Base-by-base conservation (phyloP, 2,888 invertebrate genomes). In the Anthrax anthrax region DNA sequence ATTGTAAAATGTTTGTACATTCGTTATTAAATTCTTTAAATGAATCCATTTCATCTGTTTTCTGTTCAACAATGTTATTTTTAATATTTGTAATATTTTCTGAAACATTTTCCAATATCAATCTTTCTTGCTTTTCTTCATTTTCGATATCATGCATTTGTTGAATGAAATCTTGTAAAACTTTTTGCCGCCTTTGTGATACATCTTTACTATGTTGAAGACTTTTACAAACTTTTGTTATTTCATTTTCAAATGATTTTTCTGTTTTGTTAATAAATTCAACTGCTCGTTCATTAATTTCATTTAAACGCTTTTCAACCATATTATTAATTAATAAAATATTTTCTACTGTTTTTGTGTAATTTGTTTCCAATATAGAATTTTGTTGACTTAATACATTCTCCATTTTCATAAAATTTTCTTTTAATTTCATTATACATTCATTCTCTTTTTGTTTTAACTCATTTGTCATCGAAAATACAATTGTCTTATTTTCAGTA, bases 121-220 rank as follows among this genome's bases (percentile, higher is more conserved):
- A 59, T 0, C 52, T 51, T 1, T 60, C 61, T 1, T 60, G 58
- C 34, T 63, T 61, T 1, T 61, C 56, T 12, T 56, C 55, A 4
- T 65, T 55, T n/a, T 71, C 59, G 4, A 69, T 54, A 45, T 68
- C 60, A 42, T 71, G 66, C 47, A 73, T 54, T 9, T 62, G 63
- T 1, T 54, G 58, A 43, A 73, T 65, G 55, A 54, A 54, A 32
- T 55, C 51, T 9, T 53, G 52, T 17, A 58, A 42, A 17, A 56
- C 39, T 4, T 49, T 29, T 18, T 52, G 55, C 34, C 62, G 60
- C 39, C 60, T 58, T 10, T 50, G 47, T 3, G 59, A 55, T 19
- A 60, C 9, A 1, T 54, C 47, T 58, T 61, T 43, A 51, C 54
- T 18, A 46, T 55, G 23, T 54, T 50, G 37, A 55, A 57, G 4